phyloP scores from a whole-genome alignment of 2,113 vertebrate genomes.

The Oreochromis spilurus region DNA sequence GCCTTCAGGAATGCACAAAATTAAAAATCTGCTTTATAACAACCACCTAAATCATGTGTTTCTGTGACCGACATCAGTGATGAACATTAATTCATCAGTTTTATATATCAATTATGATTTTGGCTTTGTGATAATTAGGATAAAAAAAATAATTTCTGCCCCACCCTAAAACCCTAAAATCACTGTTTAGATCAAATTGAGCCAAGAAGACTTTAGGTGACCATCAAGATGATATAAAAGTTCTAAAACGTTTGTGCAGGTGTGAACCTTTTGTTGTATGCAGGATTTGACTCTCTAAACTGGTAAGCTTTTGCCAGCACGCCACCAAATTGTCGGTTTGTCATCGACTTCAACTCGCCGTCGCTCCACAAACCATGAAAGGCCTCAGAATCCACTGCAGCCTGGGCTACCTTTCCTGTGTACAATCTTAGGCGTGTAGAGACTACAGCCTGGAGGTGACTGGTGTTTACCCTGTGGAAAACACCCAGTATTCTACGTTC shows the following conservation, averaged over 20 bases:
- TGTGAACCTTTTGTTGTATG: background rate
- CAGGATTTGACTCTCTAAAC: background rate
- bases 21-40: background rate
- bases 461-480: background rate
- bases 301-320: background rate
- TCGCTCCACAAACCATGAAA: background rate
- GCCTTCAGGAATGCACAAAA: background rate
- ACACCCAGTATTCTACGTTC: background rate
- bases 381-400: background rate
- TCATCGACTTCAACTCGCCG: background rate
- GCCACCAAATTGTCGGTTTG: background rate
- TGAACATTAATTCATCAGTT: background rate
- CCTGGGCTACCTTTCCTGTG: background rate
- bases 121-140: background rate
- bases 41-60: background rate
- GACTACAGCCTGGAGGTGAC: background rate
- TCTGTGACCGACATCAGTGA: background rate
- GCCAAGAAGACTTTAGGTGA: background rate
- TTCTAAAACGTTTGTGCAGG: background rate
- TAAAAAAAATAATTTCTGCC: background rate
- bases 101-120: background rate
- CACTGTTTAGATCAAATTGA: background rate
- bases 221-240: background rate
- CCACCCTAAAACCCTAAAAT: background rate
- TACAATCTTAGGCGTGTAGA: background rate